Evolutionary conservation across 2,113 vertebrate genomes (phyloP), one percentile per base, ranked within the genome.

Genomic region (Phylloscopus trochilus): DNA sequence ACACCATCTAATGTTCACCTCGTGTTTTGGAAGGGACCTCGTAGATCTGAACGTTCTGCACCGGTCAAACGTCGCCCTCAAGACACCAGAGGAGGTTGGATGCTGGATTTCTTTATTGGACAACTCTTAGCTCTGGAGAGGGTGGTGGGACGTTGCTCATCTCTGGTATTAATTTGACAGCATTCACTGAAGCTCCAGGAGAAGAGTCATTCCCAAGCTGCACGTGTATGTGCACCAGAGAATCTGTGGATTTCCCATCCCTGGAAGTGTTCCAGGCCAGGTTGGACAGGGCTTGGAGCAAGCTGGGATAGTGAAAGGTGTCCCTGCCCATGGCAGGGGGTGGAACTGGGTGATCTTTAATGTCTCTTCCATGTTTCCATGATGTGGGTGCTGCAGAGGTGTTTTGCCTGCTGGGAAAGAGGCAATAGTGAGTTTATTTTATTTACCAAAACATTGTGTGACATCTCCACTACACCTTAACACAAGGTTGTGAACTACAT

Each of bases 41-140:
- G 72, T 95, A 1, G 63, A 94, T 43, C 33, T 89, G 91, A 96
- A 97, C 4, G 6, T 98, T 89, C 97, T 97, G 89, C 95, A 88
- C 11, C 87, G 41, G 3, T 89, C 92, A 22, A 98, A 98, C 18
- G 76, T 98, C 9, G 93, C 97, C 79, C 80, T 98, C 69, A 98
- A 97, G 97, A 98, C 89, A 69, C 88, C 97, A 7, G 96, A 97
- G 15, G 96, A 98, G 98, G 98, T 98, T 72, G 93, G 98, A 91
- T 27, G 8, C 43, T 93, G 80, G 33, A 49, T 90, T 63, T 86
- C 31, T 89, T 89, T 13, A 1, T 15, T 56, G n/a, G 59, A 41
- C 44, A 72, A 0, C 28, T 67, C 51, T 52, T 37, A 21, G 56
- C 33, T 81, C 60, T 53, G 58, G 9, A 47, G 26, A n/a, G 59